Base-by-base conservation (phyloP, 2,797 vertebrate species). In the Miichthys miiuy region DNA sequence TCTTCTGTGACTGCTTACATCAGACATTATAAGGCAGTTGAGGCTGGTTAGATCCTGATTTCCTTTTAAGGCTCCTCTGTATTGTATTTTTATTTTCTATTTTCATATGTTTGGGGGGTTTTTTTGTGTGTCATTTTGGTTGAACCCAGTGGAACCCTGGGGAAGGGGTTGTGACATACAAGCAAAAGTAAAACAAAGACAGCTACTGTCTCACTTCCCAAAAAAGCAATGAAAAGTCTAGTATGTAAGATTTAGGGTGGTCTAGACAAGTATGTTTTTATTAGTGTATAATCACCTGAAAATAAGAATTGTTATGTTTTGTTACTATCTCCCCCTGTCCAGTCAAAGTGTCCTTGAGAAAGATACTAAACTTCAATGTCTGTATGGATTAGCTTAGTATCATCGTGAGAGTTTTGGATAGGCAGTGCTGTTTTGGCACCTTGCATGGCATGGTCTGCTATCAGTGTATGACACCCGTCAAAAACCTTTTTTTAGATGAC, bases 1-100 rank as follows among this genome's bases (percentile, higher is more conserved):
- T 80, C 80, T 86, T 60, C 51, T 80, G 61, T 78, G 67, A 71
- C 56, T 52, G 34, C 69, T 85, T 76, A 79, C 54, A 68, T 41
- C 42, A 83, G 82, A 78, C 67, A 77, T 68, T 66, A n/a, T 66
- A 70, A 83, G 14, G 62, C 71, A 82, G 57, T 25, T 42, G 44
- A 68, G 20, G 5, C 65, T 23, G 27, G 11, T 3, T 41, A 62
- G 46, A 58, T 71, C 27, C 50, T 62, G 25, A 72, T 79, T 87
- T 85, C 80, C 58, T 75, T 84, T 76, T 52, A 82, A 79, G 57
- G 67, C 25, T 75, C 9, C 17, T 83, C 55, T 74, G 41, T 63
- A 2, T 56, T 27, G 23, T 18, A 34, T 72, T 77, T 76, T 62
- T 55, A 44, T 68, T 66, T 80, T 64, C 54, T 64, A 38, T 64